These are phyloP conservation scores for Smittia aterrima DNA, from an alignment of 2,888 invertebrate genomes.

Conservation along the genomic window DNA sequence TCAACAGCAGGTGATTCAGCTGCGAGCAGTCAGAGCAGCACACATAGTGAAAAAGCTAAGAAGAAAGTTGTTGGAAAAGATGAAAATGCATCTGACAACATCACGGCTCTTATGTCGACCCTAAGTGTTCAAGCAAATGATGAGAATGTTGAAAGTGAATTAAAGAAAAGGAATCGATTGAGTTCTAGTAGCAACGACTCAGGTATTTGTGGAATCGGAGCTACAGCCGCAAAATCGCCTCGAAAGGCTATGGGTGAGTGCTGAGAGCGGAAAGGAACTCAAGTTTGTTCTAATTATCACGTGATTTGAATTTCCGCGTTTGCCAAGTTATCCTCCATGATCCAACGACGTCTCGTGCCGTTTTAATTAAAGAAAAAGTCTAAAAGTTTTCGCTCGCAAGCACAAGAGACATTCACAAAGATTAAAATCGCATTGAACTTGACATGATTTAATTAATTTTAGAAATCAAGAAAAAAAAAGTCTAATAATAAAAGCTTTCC, in stretches of 20 bases:
- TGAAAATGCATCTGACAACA: background rate
- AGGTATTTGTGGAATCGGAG: constrained; percentile 73
- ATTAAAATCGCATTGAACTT: constrained; percentile 34
- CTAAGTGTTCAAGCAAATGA: constrained; percentile 2
- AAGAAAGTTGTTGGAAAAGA: background rate
- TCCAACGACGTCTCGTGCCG: background rate
- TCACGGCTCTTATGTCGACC: constrained; percentile 17
- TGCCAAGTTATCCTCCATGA: background rate
- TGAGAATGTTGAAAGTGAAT: constrained; percentile 44
- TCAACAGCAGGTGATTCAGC: constrained; percentile 15
- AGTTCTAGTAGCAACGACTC: constrained; percentile 80
- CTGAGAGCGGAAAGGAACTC: background rate
- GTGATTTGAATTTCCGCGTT: background rate
- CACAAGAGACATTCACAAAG: background rate
- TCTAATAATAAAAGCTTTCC: background rate
- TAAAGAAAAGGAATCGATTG: constrained; percentile 56
- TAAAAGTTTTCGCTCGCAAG: background rate
- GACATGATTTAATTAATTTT: constrained; percentile 28
- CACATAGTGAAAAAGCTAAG: constrained; percentile 26
- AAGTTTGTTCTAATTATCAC: background rate
- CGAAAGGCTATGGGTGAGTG: constrained; percentile 59
- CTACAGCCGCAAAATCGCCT: constrained; percentile 65
- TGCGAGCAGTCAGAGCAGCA: constrained; percentile 30
- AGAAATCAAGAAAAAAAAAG: background rate
- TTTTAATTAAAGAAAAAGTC: background rate